Percentiles rank a stretch among this genome's conserved stretches.
Conservation (phyloP, 1,140 invertebrate genomes). For the Drosophila aff. region DNA sequence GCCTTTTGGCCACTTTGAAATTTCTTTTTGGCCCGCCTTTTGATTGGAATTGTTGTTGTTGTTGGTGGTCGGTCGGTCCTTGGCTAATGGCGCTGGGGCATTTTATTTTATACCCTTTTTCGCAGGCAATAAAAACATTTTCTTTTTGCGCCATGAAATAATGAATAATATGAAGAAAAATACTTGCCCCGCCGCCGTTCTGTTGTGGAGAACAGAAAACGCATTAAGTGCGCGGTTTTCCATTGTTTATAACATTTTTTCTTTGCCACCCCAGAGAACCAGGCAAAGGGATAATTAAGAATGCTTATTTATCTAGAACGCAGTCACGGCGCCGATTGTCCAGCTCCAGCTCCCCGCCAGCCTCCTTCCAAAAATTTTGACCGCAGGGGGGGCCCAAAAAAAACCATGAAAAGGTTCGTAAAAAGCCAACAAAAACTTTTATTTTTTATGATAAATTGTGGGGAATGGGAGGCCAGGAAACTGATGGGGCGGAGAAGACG, state of each 20-base stretch:
- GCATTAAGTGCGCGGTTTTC: conserved; percentile 83
- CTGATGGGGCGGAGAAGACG: conserved; percentile 31
- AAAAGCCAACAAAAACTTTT: conserved; percentile 67
- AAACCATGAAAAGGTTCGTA: conserved; percentile 46
- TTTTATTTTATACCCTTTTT: conserved; percentile 82
- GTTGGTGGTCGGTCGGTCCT: conserved; percentile 20
- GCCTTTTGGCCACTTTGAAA: conserved; percentile 63
- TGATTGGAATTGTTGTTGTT: conserved; percentile 58
- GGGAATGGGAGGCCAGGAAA: conserved; percentile 40
- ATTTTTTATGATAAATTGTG: conserved; percentile 61
- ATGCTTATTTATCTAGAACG: conserved; percentile 84
- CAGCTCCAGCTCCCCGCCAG: conserved; percentile 16
- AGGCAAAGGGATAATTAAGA: conserved; percentile 81
- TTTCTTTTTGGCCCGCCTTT: conserved; percentile 51
- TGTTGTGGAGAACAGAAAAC: conserved; percentile 70
- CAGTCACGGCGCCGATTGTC: conserved; percentile 75
- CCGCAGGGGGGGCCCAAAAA: conserved; percentile 55
- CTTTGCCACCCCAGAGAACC: conserved; percentile 38
- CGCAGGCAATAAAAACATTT: conserved; percentile 82
- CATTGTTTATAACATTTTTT: conserved; percentile 77
- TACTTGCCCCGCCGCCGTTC: conserved; percentile 47
- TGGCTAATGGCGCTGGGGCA: conserved; percentile 67
- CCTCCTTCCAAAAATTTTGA: conserved; percentile 42
- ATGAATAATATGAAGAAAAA: conserved; percentile 84
- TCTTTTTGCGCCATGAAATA: conserved; percentile 70